Conservation (phyloP, 2,888 invertebrate species). For the Lapara coniferarum region DNA sequence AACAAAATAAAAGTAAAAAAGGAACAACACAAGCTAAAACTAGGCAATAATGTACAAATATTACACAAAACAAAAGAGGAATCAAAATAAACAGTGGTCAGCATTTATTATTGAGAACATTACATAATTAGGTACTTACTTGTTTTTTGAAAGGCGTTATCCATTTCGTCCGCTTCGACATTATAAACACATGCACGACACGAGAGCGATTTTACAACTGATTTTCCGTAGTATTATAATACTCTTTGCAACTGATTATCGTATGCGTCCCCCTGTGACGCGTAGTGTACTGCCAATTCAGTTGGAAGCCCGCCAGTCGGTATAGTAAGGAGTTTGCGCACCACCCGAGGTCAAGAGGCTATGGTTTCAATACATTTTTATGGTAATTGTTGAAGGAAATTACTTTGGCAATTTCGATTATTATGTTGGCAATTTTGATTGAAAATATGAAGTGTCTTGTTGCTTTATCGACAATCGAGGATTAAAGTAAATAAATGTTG, state of each 20-base stretch:
- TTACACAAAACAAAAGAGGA: too few relatives aligned
- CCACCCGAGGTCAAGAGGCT: neutral
- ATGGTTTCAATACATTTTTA: neutral
- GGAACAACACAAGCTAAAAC: too few relatives aligned
- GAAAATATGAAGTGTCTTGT: too few relatives aligned
- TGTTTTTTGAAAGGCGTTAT: conserved; percentile 36
- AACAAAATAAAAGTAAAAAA: too few relatives aligned
- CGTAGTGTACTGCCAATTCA: neutral
- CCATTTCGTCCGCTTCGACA: conserved; percentile 28
- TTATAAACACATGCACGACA: conserved; percentile 11
- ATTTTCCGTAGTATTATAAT: too few relatives aligned
- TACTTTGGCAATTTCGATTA: too few relatives aligned
- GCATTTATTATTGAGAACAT: too few relatives aligned
- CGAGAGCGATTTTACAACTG: neutral
- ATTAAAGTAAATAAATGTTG: too few relatives aligned
- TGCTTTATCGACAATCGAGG: too few relatives aligned
- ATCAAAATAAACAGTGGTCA: too few relatives aligned
- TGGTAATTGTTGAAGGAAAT: neutral
- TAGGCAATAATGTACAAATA: too few relatives aligned
- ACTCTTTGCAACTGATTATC: neutral
- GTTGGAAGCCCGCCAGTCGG: neutral
- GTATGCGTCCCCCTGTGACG: neutral
- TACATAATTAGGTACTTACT: conserved; percentile 26
- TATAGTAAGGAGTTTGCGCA: conserved; percentile 20
- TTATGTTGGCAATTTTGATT: too few relatives aligned